Percentiles rank a stretch among this genome's conserved stretches.
Evolutionary conservation across 2,113 vertebrate genomes (phyloP).

Genomic region (Ceratotherium simum): DNA sequence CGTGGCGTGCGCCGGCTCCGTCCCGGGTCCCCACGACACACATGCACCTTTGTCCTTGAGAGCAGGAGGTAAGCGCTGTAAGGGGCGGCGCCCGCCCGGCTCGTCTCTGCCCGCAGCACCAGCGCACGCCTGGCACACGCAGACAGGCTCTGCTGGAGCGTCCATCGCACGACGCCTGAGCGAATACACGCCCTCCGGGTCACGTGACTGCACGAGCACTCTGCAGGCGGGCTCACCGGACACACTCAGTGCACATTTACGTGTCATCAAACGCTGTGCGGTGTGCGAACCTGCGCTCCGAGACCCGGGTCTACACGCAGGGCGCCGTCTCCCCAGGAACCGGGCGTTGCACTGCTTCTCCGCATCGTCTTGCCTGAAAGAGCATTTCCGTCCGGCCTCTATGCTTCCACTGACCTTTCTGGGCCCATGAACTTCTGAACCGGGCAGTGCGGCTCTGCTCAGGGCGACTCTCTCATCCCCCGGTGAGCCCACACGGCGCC

Average conservation of each 20-base stretch:
- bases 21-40: neutral
- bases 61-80: neutral
- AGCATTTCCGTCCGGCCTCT: neutral
- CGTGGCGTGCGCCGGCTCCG: neutral
- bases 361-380: neutral
- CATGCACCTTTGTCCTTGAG: neutral
- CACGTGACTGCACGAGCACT: neutral
- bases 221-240: neutral
- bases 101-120: too few relatives aligned
- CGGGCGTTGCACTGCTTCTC: neutral
- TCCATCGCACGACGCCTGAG: neutral
- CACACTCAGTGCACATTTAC: neutral
- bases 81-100: too few relatives aligned
- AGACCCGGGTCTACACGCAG: fast-evolving
- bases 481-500: neutral
- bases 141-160: too few relatives aligned
- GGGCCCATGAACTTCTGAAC: conserved; percentile 44
- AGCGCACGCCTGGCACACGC: neutral
- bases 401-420: neutral
- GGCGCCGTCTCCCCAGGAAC: neutral
- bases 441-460: neutral
- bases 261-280: too few relatives aligned
- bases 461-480: neutral
- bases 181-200: neutral
- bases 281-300: neutral